phyloP scores from a whole-genome alignment of 1,140 invertebrate species.

The Glossosoma conforme region DNA sequence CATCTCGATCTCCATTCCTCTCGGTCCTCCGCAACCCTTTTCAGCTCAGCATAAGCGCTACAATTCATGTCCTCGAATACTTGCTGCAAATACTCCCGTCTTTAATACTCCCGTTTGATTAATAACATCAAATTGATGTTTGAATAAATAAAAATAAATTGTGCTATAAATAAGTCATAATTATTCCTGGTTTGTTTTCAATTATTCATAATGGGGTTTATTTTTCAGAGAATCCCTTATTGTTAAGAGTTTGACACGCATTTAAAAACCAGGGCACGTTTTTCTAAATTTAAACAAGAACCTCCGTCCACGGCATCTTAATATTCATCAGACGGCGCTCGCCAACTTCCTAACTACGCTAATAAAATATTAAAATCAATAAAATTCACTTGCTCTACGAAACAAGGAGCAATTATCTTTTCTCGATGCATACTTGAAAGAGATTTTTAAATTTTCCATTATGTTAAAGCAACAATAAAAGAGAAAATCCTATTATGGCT shows the following conservation, averaged over 20 bases:
- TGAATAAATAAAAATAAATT: too few relatives aligned
- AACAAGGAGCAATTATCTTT: constrained; percentile 8
- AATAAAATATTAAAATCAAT: constrained; percentile 22
- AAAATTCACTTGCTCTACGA: constrained; percentile 2
- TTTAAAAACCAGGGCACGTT: neutral
- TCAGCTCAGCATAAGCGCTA: too few relatives aligned
- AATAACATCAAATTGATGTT: too few relatives aligned
- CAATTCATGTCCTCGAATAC: too few relatives aligned
- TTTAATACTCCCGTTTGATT: too few relatives aligned
- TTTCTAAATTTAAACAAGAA: neutral
- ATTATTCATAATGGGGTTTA: too few relatives aligned
- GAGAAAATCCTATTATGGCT: neutral
- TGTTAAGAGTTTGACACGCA: neutral
- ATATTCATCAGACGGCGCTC: neutral
- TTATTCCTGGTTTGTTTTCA: too few relatives aligned
- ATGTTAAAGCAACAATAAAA: neutral
- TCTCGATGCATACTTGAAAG: neutral
- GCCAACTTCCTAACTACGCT: constrained; percentile 10
- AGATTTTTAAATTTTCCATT: neutral
- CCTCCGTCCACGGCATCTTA: constrained; percentile 2
- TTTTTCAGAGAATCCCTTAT: too few relatives aligned
- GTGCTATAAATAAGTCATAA: too few relatives aligned
- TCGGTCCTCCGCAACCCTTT: too few relatives aligned
- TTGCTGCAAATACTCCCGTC: too few relatives aligned
- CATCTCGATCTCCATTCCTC: too few relatives aligned